These are phyloP conservation scores for Melanargia galathea DNA, from an alignment of 2,888 invertebrate species.

Conservation along the genomic window DNA sequence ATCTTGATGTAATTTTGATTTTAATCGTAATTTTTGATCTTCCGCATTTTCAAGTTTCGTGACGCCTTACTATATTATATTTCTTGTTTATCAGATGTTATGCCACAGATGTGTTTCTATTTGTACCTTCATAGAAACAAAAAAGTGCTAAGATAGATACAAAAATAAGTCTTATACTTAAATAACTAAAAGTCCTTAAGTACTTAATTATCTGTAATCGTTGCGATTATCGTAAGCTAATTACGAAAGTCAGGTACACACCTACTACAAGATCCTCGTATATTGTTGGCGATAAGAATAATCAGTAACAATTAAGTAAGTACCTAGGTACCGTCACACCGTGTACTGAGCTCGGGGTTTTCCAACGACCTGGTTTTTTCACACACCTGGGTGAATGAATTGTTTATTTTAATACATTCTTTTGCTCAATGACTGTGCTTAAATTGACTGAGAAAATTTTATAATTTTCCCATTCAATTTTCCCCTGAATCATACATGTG, in stretches of 20 bases:
- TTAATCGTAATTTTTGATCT: no score
- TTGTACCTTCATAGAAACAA: no score
- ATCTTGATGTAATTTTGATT: no score
- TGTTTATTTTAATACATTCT: background rate
- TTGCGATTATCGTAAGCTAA: background rate
- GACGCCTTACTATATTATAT: no score
- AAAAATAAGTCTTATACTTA: background rate
- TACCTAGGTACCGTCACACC: no score
- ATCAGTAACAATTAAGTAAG: slow-evolving; percentile 24
- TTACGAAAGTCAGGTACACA: background rate
- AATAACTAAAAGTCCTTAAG: background rate
- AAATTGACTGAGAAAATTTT: background rate
- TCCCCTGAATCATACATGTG: no score
- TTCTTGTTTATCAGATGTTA: no score
- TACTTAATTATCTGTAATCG: background rate
- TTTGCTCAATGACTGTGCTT: background rate
- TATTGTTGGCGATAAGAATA: slow-evolving; percentile 14
- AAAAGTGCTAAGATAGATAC: no score
- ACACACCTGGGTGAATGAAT: background rate
- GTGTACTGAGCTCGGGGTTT: slow-evolving; percentile 51
- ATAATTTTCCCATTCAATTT: background rate
- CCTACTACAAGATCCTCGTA: background rate
- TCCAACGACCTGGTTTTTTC: slow-evolving; percentile 57
- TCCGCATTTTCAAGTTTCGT: background rate
- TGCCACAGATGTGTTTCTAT: no score